Evolutionary conservation across 2,888 invertebrate species (phyloP), one percentile per base, ranked within the genome.

Genomic region (Apodemia duryi): DNA sequence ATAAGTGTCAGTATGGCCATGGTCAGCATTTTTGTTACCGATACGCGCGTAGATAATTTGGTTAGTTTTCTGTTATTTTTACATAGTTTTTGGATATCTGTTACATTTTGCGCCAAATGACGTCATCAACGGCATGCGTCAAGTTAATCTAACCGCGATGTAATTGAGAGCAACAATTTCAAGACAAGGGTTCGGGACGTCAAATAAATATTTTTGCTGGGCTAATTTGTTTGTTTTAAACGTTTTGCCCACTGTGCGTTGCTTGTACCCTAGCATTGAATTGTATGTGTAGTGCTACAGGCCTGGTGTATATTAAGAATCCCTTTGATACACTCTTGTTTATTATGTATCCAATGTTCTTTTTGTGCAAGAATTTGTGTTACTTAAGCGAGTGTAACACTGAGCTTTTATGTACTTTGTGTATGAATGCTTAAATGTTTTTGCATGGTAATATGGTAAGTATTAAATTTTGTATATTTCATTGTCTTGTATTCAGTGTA

Each of bases 241-340:
- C 63, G 76, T 73, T 73, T 75, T 84, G 77, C 71, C 76, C 82
- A 84, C 79, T 83, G 84, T 85, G 83, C 86, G 88, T 86, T 86
- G 88, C 87, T 84, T 87, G 85, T 75, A 79, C 78, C 82, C 80
- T 86, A 83, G 83, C 75, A 76, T 76, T 83, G 89, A 46, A 46
- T 13, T 46, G 46, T 46, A 46, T 46, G 89, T 85, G 86, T 91
- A 90, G 90, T 90, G 73, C 70, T 78, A 72, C 78, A 78, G 80
- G 79, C 78, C 77, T 78, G 71, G 79, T 75, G 76, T 77, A 75
- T 77, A 72, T 72, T 77, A 72, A 70, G 74, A 46, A 70, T 68
- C 66, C 65, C 69, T 69, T 28, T 70, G 65, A 70, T 68, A 67
- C 67, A 68, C 66, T 62, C 64, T 72, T 69, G 54, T 67, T 69